Percentiles rank a stretch among this genome's conserved stretches.
These are phyloP conservation scores for Hirundichthys speculiger DNA, from an alignment of 2,113 vertebrate genomes.

Conservation along the genomic window DNA sequence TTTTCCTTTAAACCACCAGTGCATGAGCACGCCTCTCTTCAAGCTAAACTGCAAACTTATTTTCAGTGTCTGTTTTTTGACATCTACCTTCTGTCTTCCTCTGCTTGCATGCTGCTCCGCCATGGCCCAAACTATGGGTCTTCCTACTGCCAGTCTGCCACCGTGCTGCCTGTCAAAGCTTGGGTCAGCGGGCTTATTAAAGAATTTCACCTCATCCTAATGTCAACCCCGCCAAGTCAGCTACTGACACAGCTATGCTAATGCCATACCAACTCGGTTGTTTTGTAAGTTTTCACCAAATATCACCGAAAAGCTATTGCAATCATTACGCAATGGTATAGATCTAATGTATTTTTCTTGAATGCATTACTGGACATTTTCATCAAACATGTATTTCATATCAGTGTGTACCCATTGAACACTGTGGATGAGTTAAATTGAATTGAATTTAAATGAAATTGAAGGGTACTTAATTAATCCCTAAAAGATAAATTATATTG, in stretches of 20 bases:
- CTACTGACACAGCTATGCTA: slow-evolving; percentile 35
- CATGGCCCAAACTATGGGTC: slow-evolving; percentile 39
- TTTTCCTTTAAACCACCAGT: neutral
- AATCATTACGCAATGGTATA: too few relatives aligned
- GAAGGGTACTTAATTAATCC: too few relatives aligned
- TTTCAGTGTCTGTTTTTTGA: slow-evolving; percentile 34
- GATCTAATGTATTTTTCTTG: too few relatives aligned
- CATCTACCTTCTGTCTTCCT: slow-evolving; percentile 48
- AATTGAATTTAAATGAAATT: too few relatives aligned
- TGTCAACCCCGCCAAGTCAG: slow-evolving; percentile 38
- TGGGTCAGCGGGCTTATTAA: slow-evolving; percentile 53
- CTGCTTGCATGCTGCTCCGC: slow-evolving; percentile 67
- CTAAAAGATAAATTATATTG: too few relatives aligned
- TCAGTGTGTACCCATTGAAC: too few relatives aligned
- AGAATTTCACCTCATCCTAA: slow-evolving; percentile 57
- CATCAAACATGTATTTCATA: too few relatives aligned
- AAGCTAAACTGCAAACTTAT: slow-evolving; percentile 35
- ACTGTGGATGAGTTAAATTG: too few relatives aligned
- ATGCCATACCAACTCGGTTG: slow-evolving; percentile 38
- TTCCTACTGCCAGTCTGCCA: slow-evolving; percentile 50
- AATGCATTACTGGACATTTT: too few relatives aligned
- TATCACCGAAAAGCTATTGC: neutral
- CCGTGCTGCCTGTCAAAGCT: slow-evolving; percentile 53
- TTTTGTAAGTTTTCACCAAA: slow-evolving; percentile 63
- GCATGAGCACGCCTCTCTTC: slow-evolving; percentile 24